Evolutionary conservation across 2,113 vertebrate species (phyloP).

Genomic region (Verasper variegatus): DNA sequence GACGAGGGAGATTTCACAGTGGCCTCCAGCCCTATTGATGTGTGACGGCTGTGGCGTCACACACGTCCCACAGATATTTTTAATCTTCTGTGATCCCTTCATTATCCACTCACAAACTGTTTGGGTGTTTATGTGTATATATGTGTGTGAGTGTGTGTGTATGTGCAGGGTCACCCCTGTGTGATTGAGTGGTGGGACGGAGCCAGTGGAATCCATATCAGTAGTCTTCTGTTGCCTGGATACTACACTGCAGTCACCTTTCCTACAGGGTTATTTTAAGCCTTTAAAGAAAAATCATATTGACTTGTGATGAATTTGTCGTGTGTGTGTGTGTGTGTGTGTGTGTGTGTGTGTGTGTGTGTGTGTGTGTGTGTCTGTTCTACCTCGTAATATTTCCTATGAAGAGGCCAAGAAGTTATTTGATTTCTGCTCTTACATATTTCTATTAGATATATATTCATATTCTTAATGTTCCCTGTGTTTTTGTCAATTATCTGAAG

Average conservation of each 20-base stretch:
- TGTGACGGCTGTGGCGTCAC: slow-evolving; percentile 39
- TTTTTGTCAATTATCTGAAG: slow-evolving; percentile 4
- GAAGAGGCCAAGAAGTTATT: not conserved
- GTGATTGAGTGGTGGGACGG: slow-evolving; percentile 70
- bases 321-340: slow-evolving; percentile 24
- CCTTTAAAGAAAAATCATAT: slow-evolving; percentile 64
- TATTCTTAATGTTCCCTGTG: not conserved
- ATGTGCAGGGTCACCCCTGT: slow-evolving; percentile 68
- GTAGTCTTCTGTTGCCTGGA: slow-evolving; percentile 80
- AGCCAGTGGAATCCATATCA: slow-evolving; percentile 74
- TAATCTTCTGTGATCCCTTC: slow-evolving; percentile 54
- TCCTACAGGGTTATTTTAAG: slow-evolving; percentile 78
- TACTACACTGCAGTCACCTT: slow-evolving; percentile 70
- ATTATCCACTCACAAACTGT: slow-evolving; percentile 52
- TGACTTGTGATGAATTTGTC: slow-evolving; percentile 36
- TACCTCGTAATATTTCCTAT: not conserved
- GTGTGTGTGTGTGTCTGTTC: too few species aligned
- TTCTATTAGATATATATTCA: slow-evolving; percentile 2
- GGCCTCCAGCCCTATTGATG: slow-evolving; percentile 52
- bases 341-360: not conserved
- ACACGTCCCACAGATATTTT: slow-evolving; percentile 50
- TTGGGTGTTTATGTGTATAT: slow-evolving; percentile 10
- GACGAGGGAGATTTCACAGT: slow-evolving; percentile 50
- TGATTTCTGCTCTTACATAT: not conserved
- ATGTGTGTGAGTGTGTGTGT: slow-evolving; percentile 20